Conservation (phyloP, 2,888 invertebrate species). For the Urechis unicinctus region DNA sequence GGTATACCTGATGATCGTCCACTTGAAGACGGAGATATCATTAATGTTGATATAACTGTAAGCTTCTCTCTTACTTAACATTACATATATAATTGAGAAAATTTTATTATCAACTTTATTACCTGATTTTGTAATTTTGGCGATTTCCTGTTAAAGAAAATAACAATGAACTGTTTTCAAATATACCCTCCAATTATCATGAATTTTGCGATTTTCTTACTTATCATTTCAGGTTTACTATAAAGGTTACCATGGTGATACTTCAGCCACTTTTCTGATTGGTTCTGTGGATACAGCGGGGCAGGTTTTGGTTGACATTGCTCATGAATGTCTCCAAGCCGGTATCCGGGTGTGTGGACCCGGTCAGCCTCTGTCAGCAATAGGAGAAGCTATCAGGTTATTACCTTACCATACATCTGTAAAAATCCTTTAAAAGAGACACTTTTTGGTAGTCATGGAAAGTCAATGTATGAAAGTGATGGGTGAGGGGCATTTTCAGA, state of each 20-base stretch:
- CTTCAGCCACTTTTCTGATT: slow-evolving; percentile 95
- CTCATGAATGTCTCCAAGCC: slow-evolving; percentile 65
- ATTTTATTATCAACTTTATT: not conserved
- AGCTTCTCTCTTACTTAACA: not conserved
- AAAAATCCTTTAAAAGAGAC: too few species aligned
- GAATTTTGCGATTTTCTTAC: too few species aligned
- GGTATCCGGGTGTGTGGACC: slow-evolving; percentile 58
- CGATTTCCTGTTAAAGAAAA: too few species aligned
- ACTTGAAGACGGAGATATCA: slow-evolving; percentile 85
- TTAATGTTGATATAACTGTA: slow-evolving; percentile 62
- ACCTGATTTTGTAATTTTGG: not conserved
- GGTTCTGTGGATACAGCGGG: slow-evolving; percentile 80
- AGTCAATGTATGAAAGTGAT: too few species aligned
- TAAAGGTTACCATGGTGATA: slow-evolving; percentile 94
- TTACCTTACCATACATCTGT: not conserved
- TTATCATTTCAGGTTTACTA: slow-evolving; percentile 87
- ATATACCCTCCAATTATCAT: too few species aligned
- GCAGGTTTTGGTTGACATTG: slow-evolving; percentile 62
- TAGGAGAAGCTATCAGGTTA: slow-evolving; percentile 41
- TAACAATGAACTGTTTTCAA: too few species aligned
- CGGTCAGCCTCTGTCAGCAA: slow-evolving; percentile 52
- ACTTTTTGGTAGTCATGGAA: too few species aligned
- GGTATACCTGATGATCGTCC: slow-evolving; percentile 92
- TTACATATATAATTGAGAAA: not conserved
- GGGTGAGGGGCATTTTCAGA: too few species aligned